Base-by-base conservation (phyloP, 2,113 vertebrate genomes). In the Balaenoptera acutorostrata region DNA sequence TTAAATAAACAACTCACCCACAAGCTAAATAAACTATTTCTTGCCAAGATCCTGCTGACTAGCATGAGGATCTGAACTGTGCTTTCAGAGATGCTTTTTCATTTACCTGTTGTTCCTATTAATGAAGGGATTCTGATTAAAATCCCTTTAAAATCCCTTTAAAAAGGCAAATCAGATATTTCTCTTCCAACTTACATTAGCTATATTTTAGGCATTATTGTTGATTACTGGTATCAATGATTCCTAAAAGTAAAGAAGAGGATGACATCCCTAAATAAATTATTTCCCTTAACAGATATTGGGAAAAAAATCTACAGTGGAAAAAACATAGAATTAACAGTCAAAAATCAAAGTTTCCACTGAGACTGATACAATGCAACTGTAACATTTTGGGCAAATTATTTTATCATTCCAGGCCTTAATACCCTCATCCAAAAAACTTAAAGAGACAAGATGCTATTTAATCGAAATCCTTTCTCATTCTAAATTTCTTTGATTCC, bases 391-490 rank as follows among this genome's bases (percentile, higher is more conserved):
- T 74, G 9, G 41, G 49, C 20, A 74, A 87, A 23, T 61, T 80
- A 85, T 63, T 72, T 80, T 88, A 93, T 39, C 49, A 88, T 44
- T 74, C n/a, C 9, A 68, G 66, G 21, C 59, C 12, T 74, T 87
- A 66, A 46, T n/a, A 91, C 7, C 12, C 31, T 81, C 39, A 88
- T 55, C 18, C 41, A 66, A 80, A 83, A 59, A 63, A 86, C n/a
- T 77, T 27, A 84, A 33, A 46, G 17, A 68, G 25, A 86, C 59
- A 74, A 74, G 61, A 81, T 59, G 31, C 46, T 72, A 88, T 66
- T 88, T 88, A 59, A 86, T 82, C 33, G 69, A 87, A 97, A 95
- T 86, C 21, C 21, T 87, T 86, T 87, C 61, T 59, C 36, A 78
- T 49, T 94, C 15, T 85, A 55, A 91, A 88, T 93, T 63, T 93